These are phyloP conservation scores for Acomys russatus DNA, from an alignment of 2,797 vertebrate species.

Conservation along the genomic window DNA sequence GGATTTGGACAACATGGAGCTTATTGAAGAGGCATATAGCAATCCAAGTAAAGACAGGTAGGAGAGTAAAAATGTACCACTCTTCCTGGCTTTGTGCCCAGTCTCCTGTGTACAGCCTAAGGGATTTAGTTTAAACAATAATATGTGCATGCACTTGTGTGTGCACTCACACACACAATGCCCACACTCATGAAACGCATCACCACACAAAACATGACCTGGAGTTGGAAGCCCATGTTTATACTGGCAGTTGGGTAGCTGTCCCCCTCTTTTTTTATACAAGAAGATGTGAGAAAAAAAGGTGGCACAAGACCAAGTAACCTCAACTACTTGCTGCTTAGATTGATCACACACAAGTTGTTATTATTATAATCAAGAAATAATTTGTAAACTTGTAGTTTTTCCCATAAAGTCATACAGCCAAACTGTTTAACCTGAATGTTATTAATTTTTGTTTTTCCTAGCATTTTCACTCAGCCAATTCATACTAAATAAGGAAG, in stretches of 20 bases:
- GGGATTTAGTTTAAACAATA: conserved; percentile 8
- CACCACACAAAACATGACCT: neutral
- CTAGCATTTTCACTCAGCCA: conserved; percentile 29
- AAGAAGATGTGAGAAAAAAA: conserved; percentile 9
- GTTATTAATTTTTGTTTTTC: neutral
- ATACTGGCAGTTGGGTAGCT: neutral
- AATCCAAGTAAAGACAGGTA: conserved; percentile 90
- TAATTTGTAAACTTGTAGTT: conserved; percentile 39
- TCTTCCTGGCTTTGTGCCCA: conserved; percentile 6
- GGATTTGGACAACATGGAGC: conserved; percentile 92
- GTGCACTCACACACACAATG: neutral
- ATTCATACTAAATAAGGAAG: neutral
- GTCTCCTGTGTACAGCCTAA: neutral
- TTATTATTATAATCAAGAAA: neutral
- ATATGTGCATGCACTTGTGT: neutral
- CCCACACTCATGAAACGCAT: neutral
- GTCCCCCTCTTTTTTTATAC: neutral
- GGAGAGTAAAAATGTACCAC: conserved; percentile 25
- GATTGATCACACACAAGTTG: neutral
- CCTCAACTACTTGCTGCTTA: conserved; percentile 6
- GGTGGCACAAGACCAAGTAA: neutral
- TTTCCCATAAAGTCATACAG: neutral
- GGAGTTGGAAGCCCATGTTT: neutral
- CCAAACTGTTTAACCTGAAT: conserved; percentile 24
- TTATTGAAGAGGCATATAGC: conserved; percentile 92